A percentile compares a stretch with the other conserved stretches of the same genome.
These are phyloP conservation scores for Carterocephalus palaemon DNA, from an alignment of 2,888 invertebrate species.

Conservation along the genomic window DNA sequence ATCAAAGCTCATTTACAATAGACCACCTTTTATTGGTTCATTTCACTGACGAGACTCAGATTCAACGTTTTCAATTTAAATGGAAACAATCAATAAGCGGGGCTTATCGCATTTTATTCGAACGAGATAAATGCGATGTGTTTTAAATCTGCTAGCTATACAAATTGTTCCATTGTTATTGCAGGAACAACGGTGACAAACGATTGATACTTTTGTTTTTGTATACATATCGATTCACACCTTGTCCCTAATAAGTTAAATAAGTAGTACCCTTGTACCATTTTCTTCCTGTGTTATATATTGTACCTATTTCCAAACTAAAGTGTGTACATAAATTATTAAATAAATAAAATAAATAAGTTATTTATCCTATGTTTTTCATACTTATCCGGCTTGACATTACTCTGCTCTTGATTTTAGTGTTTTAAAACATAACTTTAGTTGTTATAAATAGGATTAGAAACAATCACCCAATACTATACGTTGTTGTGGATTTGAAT, in stretches of 20 bases:
- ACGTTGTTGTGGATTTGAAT: no score
- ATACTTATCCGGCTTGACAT: no score
- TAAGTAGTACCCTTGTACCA: no score
- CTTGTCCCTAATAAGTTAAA: constrained; percentile 14
- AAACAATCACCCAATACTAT: no score
- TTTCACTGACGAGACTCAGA: constrained; percentile 59
- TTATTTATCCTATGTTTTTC: no score
- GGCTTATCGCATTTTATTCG: constrained; percentile 65
- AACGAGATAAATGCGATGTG: constrained; percentile 62
- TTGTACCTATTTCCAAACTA: no score
- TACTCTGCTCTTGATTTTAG: no score
- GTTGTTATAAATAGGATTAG: no score
- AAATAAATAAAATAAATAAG: no score
- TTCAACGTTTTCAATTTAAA: constrained; percentile 65
- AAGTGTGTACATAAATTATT: no score
- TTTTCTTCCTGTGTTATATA: no score
- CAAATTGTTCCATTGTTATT: constrained; percentile 59
- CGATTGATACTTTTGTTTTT: constrained; percentile 43
- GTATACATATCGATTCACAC: constrained; percentile 1
- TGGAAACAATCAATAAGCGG: constrained; percentile 66
- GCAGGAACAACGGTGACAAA: constrained; percentile 50
- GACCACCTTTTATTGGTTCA: constrained; percentile 50
- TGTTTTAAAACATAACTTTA: no score
- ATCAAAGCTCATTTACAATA: constrained; percentile 15
- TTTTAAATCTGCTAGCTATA: constrained; percentile 65